phyloP scores from a whole-genome alignment of 53 echinoderm and acorn worm genomes.

The Paracentrotus lividus region DNA sequence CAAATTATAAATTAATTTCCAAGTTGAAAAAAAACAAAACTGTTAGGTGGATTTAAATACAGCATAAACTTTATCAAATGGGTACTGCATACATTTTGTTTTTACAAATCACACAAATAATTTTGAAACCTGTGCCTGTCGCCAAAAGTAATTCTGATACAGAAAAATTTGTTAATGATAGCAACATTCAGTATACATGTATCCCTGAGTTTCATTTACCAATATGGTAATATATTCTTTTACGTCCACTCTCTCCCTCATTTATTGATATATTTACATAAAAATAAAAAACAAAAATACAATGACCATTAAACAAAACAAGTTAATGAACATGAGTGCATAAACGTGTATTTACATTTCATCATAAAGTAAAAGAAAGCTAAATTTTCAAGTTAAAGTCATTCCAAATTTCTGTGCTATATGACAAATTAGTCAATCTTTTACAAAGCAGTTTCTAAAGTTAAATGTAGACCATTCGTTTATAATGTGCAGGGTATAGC shows the following conservation, averaged over 20 bases:
- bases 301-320: no score
- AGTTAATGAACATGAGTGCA: not conserved
- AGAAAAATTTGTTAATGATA: not conserved
- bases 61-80: no score
- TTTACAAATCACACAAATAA: not conserved
- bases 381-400: no score
- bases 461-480: not conserved
- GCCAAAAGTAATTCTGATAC: not conserved
- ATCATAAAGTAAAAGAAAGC: not conserved
- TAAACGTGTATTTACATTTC: not conserved
- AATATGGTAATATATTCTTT: not conserved
- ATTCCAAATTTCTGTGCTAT: no score
- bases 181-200: not conserved
- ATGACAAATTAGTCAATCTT: no score
- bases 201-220: conserved; percentile 36
- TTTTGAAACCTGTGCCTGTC: not conserved
- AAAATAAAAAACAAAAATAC: not conserved
- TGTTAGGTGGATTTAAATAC: no score
- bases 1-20: no score
- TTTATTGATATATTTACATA: not conserved
- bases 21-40: no score
- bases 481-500: no score
- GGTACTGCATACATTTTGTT: not conserved
- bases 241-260: not conserved
- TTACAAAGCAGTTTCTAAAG: not conserved